These are phyloP conservation scores for Cartodere bifasciata DNA, from an alignment of 2,888 invertebrate genomes.

Conservation along the genomic window DNA sequence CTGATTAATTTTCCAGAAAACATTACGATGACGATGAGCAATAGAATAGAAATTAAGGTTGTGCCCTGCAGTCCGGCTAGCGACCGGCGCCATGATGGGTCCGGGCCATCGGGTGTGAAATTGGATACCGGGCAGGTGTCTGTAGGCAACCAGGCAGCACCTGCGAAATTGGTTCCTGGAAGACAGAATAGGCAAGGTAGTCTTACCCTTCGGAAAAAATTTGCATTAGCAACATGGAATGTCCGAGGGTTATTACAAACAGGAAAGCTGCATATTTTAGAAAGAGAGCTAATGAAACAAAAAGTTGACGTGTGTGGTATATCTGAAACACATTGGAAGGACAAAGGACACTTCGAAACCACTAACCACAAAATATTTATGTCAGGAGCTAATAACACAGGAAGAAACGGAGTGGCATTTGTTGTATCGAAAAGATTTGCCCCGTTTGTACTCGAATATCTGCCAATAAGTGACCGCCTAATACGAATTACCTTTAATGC, in stretches of 20 bases:
- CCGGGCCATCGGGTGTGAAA: conserved; percentile 3
- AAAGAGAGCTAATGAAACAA: conserved; percentile 2
- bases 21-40: too few species aligned
- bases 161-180: conserved; percentile 3
- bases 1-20: too few species aligned
- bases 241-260: not conserved
- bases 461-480: conserved; percentile 2
- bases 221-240: conserved; percentile 1
- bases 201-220: not conserved
- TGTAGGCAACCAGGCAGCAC: conserved; percentile 3
- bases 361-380: not conserved
- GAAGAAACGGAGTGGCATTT: conserved; percentile 1
- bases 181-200: not conserved
- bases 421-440: conserved; percentile 3
- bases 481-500: conserved; percentile 1
- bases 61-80: conserved; percentile 1
- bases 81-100: conserved; percentile 1
- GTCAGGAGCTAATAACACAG: conserved; percentile 1
- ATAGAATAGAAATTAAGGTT: too few species aligned
- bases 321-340: conserved; percentile 4
- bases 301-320: conserved; percentile 2
- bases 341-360: conserved; percentile 2
- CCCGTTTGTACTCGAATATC: not conserved
- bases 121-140: conserved; percentile 2
- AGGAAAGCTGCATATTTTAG: conserved; percentile 2